Evolutionary conservation across 1,140 invertebrate genomes (phyloP), one percentile per base, ranked within the genome.

Genomic region (Aporrectodea caliginosa): DNA sequence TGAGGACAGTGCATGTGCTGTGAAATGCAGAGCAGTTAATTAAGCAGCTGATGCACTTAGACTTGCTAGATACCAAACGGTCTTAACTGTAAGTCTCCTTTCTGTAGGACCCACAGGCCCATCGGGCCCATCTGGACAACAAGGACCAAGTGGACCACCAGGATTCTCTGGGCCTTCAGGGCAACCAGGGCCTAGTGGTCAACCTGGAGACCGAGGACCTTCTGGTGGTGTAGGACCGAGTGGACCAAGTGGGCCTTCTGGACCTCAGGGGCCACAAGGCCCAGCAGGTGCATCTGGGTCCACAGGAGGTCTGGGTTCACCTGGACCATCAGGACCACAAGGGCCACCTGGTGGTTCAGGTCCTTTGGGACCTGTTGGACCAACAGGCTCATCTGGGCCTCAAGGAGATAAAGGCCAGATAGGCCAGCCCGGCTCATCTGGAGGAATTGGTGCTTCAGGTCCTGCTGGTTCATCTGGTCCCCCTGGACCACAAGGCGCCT

Each of bases 331-430:
- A 72, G 94, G 94, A 35, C 86, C 90, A 0, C 89, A 90, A 79
- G 93, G 93, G 69, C 84, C 92, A 73, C 92, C 93, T 82, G 93
- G 94, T 34, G 84, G 92, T 29, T 91, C 92, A 12, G 94, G 94
- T 79, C 14, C 68, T 35, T 70, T 68, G 84, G 87, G 87, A 73
- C 82, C 83, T 16, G 69, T 83, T 73, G 88, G 88, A 69, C 86
- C 87, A 22, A 78, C 83, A 16, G 88, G 88, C 69, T 70, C 84
- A 31, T 79, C 84, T 31, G 79, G 79, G 43, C n/a, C 27, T 29
- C 35, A 34, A 29, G 79, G 75, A 6, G 43, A 76, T 76, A 76
- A 76, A 22, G 75, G 79, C 14, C 79, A 78, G 32, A 30, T 34
- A 29, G 78, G 78, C 2, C 58, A 69, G 30, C 31, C 35, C 2